Conservation (phyloP, 2,113 vertebrate genomes). For the Channa argus region DNA sequence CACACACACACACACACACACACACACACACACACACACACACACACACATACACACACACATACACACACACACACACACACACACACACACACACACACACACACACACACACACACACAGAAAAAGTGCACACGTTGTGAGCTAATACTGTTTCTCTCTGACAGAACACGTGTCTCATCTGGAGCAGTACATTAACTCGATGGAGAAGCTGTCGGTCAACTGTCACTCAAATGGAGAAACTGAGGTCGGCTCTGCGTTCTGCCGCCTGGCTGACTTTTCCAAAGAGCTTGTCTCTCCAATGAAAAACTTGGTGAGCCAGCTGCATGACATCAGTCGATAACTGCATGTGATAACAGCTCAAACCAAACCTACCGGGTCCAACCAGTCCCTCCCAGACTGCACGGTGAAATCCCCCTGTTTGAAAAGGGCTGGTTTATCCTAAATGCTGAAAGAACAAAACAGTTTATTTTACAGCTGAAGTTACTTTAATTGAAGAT, state of each 20-base stretch:
- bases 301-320: constrained; percentile 74
- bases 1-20: neutral
- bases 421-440: too few species aligned
- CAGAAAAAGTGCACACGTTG: too few species aligned
- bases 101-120: neutral
- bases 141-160: neutral
- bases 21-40: neutral
- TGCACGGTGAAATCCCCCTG: too few species aligned
- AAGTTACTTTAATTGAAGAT: too few species aligned
- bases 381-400: too few species aligned
- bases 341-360: too few species aligned
- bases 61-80: neutral
- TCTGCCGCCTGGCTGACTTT: constrained; percentile 72
- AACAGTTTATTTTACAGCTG: too few species aligned
- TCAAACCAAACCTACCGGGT: too few species aligned
- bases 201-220: constrained; percentile 75
- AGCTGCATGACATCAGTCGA: neutral
- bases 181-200: constrained; percentile 74
- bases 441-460: too few species aligned
- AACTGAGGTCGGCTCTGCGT: constrained; percentile 67
- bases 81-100: neutral
- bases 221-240: constrained; percentile 77
- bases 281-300: constrained; percentile 74
- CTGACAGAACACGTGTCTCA: constrained; percentile 70
- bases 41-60: neutral